Evolutionary conservation across 1,140 invertebrate genomes (phyloP), one percentile per base, ranked within the genome.

Genomic region (Drosophila parvula): DNA sequence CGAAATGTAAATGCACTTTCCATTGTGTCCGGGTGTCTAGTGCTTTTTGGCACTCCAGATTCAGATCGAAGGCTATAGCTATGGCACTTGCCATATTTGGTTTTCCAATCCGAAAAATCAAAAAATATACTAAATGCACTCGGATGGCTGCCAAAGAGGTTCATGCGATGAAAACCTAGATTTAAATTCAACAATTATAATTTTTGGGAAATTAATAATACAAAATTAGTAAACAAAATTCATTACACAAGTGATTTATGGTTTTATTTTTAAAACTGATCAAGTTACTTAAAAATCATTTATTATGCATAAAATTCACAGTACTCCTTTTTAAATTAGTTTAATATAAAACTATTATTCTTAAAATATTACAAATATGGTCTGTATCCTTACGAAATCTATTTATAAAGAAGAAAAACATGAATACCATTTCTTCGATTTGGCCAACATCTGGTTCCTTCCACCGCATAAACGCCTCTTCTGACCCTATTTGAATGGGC

Each of bases 1-100:
- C 58, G 18, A 74, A 86, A 88, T 88, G 84, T 81, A 88, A 88
- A 83, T 88, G 83, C 84, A 88, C 84, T 88, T 82, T 79, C 83
- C 84, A 89, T 88, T 89, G 83, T 88, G 55, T 83, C 60, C 80
- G 68, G 62, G 79, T 88, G 84, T 88, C 83, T 88, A 89, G 84
- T 83, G 84, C 79, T 88, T 75, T 75, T 88, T 79, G 76, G 64
- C 81, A 85, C 81, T 85, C 67, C 67, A 68, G 43, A 79, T 61
- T 73, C 40, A 43, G 47, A 73, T 56, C 36, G 38, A 22, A 56
- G 50, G 38, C 45, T 56, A 57, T 61, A 57, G 60, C 67, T 43
- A 27, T 68, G 57, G 64, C 82, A 85, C 81, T 86, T 78, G 77
- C 79, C 83, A 80, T 80, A 88, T 88, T 88, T 88, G 84, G 73